These are phyloP conservation scores for Vimba vimba DNA, from an alignment of 2,113 vertebrate genomes.

Conservation along the genomic window DNA sequence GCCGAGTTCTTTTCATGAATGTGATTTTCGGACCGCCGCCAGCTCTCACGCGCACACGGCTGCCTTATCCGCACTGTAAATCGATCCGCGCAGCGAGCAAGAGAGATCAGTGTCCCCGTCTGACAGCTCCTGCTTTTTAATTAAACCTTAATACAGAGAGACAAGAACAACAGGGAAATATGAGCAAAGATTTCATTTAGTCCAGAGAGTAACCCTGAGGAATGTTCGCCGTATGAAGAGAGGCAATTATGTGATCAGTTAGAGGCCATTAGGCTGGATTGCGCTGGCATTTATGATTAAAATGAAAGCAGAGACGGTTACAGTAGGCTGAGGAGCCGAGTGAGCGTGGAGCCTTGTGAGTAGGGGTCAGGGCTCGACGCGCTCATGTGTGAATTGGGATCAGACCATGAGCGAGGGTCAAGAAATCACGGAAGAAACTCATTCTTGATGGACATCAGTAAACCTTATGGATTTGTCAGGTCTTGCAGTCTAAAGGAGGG, in stretches of 20 bases:
- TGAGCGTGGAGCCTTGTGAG: constrained; percentile 45
- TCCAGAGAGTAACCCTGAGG: constrained; percentile 66
- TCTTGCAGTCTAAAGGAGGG: background rate
- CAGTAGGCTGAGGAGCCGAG: constrained; percentile 54
- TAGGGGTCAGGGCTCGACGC: constrained; percentile 36
- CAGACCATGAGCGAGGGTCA: background rate
- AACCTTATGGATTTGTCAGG: constrained; percentile 15
- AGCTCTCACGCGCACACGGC: constrained; percentile 61
- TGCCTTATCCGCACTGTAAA: constrained; percentile 75
- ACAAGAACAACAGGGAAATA: constrained; percentile 49
- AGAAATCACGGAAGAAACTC: background rate
- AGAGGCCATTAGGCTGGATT: constrained; percentile 66
- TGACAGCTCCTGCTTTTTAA: constrained; percentile 71
- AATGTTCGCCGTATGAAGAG: constrained; percentile 64
- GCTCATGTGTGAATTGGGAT: constrained; percentile 14
- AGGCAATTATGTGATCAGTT: constrained; percentile 71
- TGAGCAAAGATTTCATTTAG: constrained; percentile 68
- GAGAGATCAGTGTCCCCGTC: constrained; percentile 72
- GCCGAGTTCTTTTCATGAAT: constrained; percentile 8
- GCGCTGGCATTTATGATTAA: constrained; percentile 61
- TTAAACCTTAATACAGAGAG: constrained; percentile 67
- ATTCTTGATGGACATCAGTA: background rate
- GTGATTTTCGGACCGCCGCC: constrained; percentile 63
- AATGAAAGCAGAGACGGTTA: constrained; percentile 65
- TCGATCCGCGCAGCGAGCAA: constrained; percentile 69